Evolutionary conservation across 1,140 invertebrate genomes (phyloP).

Genomic region (Hylyphantes graminicola): DNA sequence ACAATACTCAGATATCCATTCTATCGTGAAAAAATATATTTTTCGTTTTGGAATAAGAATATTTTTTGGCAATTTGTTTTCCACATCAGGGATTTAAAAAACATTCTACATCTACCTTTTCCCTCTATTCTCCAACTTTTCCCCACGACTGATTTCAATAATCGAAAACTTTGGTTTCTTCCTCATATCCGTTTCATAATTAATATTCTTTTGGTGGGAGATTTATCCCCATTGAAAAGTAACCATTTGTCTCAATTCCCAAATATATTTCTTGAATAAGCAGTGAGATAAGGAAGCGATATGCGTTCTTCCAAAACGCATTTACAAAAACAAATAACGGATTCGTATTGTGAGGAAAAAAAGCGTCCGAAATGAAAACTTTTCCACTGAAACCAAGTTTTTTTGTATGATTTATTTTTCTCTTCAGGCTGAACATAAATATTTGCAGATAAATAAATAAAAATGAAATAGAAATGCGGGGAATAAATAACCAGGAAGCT

Average conservation of each 20-base stretch:
- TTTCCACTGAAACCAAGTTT: conserved; percentile 1
- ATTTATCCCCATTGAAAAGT: neutral
- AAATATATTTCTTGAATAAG: neutral
- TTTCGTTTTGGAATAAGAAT: no score
- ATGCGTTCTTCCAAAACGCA: neutral
- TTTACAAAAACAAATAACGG: neutral
- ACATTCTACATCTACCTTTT: neutral
- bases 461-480: neutral
- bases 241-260: conserved; percentile 1
- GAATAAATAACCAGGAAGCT: neutral
- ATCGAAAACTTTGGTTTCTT: conserved; percentile 9
- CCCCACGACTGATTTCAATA: conserved; percentile 11
- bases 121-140: neutral
- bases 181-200: neutral
- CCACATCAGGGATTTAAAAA: neutral
- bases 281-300: neutral
- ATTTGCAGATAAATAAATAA: neutral
- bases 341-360: neutral
- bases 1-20: no score
- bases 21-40: no score
- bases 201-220: neutral
- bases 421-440: neutral
- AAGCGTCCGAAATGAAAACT: neutral
- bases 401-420: neutral
- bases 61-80: neutral